These are phyloP conservation scores for Salarias fasciatus DNA, from an alignment of 2,797 vertebrate species.

Conservation along the genomic window DNA sequence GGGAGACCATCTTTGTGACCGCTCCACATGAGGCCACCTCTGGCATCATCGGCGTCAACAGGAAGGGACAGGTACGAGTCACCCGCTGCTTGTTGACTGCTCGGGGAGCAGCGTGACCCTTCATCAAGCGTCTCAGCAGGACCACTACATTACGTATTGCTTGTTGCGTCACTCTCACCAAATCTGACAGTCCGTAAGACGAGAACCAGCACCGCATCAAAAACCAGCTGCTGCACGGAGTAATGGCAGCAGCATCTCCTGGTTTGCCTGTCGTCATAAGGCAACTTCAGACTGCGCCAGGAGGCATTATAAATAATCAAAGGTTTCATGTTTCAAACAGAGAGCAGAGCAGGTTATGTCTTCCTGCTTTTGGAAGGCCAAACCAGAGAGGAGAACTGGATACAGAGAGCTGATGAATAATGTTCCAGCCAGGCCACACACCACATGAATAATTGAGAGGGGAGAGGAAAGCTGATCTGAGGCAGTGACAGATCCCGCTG, in stretches of 20 bases:
- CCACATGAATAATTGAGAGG: slow-evolving; percentile 82
- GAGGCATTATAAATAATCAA: slow-evolving; percentile 67
- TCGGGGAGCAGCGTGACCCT: neutral
- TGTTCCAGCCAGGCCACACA: slow-evolving; percentile 74
- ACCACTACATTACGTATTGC: neutral
- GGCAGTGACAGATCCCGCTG: slow-evolving; percentile 45
- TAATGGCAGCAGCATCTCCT: slow-evolving; percentile 22
- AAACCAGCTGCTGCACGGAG: slow-evolving; percentile 5
- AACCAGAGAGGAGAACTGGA: slow-evolving; percentile 75
- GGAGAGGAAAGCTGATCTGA: slow-evolving; percentile 77
- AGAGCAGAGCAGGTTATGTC: slow-evolving; percentile 38
- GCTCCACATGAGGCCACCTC: slow-evolving; percentile 96
- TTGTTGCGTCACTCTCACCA: slow-evolving; percentile 5
- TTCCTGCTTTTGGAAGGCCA: slow-evolving; percentile 57
- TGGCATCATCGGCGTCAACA: slow-evolving; percentile 98
- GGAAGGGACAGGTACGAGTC: slow-evolving; percentile 94
- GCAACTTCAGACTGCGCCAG: slow-evolving; percentile 38
- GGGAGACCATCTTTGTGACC: slow-evolving; percentile 98
- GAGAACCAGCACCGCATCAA: slow-evolving; percentile 18
- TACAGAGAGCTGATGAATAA: slow-evolving; percentile 78
- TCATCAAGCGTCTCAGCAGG: neutral
- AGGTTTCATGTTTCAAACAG: slow-evolving; percentile 64
- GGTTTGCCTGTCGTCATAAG: slow-evolving; percentile 44
- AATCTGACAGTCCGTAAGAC: slow-evolving; percentile 2
- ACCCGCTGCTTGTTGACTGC: neutral